Base-by-base conservation (phyloP, 2,888 invertebrate genomes). In the Uloborus plumipes region DNA sequence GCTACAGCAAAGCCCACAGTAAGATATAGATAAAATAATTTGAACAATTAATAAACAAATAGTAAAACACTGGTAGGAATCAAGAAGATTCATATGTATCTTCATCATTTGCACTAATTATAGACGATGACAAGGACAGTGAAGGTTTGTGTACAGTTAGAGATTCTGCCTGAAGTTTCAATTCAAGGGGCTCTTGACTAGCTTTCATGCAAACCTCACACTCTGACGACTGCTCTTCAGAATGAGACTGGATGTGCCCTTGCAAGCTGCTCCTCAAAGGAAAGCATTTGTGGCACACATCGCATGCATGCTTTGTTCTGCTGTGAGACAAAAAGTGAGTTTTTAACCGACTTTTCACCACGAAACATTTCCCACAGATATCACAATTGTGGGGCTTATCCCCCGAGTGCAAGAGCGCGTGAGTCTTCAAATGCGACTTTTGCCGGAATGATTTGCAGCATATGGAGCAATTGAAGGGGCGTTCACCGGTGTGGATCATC, bases 401-500 rank as follows among this genome's bases (percentile, higher is more conserved):
- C 14, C 76, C 76, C 20, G 83, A 67, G 73, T 83, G 83, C 16
- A 83, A 31, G 26, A 83, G 69, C 16, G 72, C 53, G 50, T 83
- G 83, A 14, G 83, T 83, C 59, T 83, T 83, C 26, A 83, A 20
- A 31, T 83, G 83, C n/a, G 83, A 83, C 64, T 83, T 83, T 39
- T 83, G 83, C 39, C 83, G 61, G 64, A 83, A 83, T 6, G 83
- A 73, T 64, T 83, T 83, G 39, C 61, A 77, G 31, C 83, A 83
- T 3, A 83, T 69, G 9, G 73, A 65, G 18, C 83, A 83, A 53
- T 67, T 73, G 26, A 67, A 83, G n/a, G 83, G 83, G 69, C 77
- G 66, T 50, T 83, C 83, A 7, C 83, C 83, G n/a, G 83, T 83
- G 49, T 83, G 83, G 6, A 83, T 77, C 83, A 83, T 83, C 83